Conservation (phyloP, 2,797 vertebrate genomes). For the Myiotriccus ornatus region DNA sequence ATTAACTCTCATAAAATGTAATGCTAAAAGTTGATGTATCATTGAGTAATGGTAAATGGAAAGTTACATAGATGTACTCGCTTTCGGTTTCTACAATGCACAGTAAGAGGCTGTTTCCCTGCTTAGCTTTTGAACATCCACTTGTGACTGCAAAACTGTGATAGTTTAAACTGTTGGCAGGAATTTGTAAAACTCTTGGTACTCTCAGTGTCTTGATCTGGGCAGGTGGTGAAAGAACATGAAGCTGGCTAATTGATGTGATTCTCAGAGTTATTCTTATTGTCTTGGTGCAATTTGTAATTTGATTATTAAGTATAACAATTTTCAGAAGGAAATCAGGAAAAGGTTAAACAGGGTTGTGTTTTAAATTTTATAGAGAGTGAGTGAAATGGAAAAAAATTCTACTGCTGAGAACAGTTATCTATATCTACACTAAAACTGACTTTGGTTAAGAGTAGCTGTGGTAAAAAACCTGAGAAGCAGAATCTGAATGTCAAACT, state of each 20-base stretch:
- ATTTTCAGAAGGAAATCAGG: not conserved
- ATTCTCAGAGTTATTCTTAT: not conserved
- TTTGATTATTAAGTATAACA: not conserved
- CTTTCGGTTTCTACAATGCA: not conserved
- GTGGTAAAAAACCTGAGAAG: not conserved
- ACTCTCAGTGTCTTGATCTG: not conserved
- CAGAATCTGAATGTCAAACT: not conserved
- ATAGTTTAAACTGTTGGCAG: not conserved
- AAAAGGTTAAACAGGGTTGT: not conserved
- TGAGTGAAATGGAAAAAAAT: not conserved
- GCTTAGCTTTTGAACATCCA: not conserved
- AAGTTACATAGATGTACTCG: not conserved
- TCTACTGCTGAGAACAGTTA: not conserved
- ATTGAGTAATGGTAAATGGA: not conserved
- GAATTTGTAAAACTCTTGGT: not conserved
- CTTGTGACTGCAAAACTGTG: not conserved
- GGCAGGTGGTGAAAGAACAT: not conserved
- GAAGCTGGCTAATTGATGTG: not conserved
- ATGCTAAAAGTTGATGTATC: not conserved
- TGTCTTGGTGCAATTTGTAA: not conserved
- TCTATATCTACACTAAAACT: not conserved
- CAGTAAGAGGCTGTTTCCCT: not conserved
- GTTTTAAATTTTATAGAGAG: not conserved
- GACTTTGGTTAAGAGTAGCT: not conserved
- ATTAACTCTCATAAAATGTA: conserved; percentile 25